These are phyloP conservation scores for Budorcas taxicolor DNA, from an alignment of 2,113 vertebrate genomes.

Conservation along the genomic window DNA sequence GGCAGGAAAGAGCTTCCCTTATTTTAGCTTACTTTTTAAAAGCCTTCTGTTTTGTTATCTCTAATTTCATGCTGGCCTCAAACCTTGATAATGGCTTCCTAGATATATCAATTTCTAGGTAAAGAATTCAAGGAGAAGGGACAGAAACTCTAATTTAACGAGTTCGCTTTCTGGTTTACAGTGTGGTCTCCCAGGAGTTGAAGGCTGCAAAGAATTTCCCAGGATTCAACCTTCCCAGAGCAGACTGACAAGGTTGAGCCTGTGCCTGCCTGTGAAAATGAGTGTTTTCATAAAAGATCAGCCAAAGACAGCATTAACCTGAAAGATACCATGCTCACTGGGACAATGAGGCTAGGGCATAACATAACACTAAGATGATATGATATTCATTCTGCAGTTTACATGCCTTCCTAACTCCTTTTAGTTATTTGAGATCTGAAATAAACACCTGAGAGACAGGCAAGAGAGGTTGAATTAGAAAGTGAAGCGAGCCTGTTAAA, in stretches of 20 bases:
- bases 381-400: not conserved
- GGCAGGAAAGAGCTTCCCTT: not conserved
- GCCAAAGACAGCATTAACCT: not conserved
- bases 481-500: not conserved
- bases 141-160: not conserved
- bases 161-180: not conserved
- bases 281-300: not conserved
- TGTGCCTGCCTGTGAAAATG: not conserved
- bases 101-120: not conserved
- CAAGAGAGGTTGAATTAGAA: not conserved
- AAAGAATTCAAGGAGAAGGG: not conserved
- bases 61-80: not conserved
- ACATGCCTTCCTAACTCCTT: not conserved
- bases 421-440: not conserved
- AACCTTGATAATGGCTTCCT: slow-evolving; percentile 2
- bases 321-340: not conserved
- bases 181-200: not conserved
- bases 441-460: not conserved
- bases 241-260: not conserved
- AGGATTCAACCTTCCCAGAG: not conserved
- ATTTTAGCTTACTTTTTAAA: slow-evolving; percentile 29
- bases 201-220: not conserved
- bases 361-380: not conserved
- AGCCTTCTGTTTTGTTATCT: not conserved
- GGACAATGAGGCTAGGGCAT: not conserved